phyloP scores from a whole-genome alignment of 2,888 invertebrate genomes.

The Anorthoa munda region DNA sequence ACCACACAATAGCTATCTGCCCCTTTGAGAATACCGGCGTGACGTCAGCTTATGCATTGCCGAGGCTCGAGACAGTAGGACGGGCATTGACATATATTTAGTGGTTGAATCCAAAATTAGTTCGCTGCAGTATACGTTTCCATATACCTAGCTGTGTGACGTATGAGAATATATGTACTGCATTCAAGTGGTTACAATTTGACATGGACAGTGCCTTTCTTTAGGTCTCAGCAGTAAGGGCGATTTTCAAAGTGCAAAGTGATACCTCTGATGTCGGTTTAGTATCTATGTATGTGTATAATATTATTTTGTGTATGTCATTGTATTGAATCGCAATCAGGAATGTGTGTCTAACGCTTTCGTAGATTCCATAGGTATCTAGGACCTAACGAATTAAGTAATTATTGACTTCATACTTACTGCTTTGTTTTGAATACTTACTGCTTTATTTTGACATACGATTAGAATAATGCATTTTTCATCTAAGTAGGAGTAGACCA shows the following conservation, averaged over 20 bases:
- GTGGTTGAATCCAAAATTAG: constrained; percentile 52
- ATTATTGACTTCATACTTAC: background rate
- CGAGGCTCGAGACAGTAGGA: constrained; percentile 1
- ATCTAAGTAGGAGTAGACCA: no score
- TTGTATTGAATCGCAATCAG: constrained; percentile 21
- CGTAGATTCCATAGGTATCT: background rate
- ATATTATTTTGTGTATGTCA: background rate
- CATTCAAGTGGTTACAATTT: background rate
- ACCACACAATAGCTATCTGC: background rate
- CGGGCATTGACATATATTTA: constrained; percentile 42
- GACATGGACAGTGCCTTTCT: background rate
- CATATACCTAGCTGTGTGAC: constrained; percentile 21
- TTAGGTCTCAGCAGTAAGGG: background rate
- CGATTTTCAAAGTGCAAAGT: background rate
- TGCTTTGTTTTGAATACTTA: no score
- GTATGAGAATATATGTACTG: constrained; percentile 14
- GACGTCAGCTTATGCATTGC: constrained; percentile 1
- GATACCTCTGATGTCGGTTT: background rate
- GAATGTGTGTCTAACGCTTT: constrained; percentile 3
- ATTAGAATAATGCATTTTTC: background rate
- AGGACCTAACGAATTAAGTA: constrained; percentile 8
- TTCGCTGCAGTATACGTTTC: constrained; percentile 11
- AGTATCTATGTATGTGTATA: background rate
- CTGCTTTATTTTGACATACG: background rate
- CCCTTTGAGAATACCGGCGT: constrained; percentile 2